Percentiles rank a stretch among this genome's conserved stretches.
Conservation (phyloP, 2,113 vertebrate species). For the Tragelaphus buxtoni region DNA sequence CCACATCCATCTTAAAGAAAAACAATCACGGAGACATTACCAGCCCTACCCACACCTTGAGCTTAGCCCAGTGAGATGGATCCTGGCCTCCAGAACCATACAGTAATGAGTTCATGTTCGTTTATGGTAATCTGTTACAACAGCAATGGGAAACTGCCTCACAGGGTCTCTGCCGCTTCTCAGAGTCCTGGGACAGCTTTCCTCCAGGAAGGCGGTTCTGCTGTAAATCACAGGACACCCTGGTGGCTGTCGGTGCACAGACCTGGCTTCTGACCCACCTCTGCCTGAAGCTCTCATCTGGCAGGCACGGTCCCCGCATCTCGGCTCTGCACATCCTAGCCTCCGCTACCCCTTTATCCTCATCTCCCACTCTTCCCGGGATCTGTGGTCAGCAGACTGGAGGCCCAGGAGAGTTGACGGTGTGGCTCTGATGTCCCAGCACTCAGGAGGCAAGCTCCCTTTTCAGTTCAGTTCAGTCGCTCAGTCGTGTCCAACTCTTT, state of each 20-base stretch:
- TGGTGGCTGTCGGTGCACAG: rapidly evolving
- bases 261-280: neutral
- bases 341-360: neutral
- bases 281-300: neutral
- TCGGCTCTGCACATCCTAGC: neutral
- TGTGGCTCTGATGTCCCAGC: neutral
- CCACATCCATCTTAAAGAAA: neutral
- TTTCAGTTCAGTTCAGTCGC: neutral
- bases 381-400: neutral
- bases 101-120: neutral
- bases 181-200: neutral
- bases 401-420: neutral
- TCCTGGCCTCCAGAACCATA: neutral
- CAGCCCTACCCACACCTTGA: neutral
- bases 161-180: neutral
- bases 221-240: neutral
- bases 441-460: neutral
- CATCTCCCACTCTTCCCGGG: neutral
- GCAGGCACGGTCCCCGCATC: rapidly evolving
- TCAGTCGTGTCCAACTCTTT: neutral
- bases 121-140: neutral
- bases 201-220: neutral
- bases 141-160: rapidly evolving
- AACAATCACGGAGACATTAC: too few relatives aligned
- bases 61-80: neutral